Evolutionary conservation across 2,113 vertebrate species (phyloP).

Genomic region (Pogona vitticeps): DNA sequence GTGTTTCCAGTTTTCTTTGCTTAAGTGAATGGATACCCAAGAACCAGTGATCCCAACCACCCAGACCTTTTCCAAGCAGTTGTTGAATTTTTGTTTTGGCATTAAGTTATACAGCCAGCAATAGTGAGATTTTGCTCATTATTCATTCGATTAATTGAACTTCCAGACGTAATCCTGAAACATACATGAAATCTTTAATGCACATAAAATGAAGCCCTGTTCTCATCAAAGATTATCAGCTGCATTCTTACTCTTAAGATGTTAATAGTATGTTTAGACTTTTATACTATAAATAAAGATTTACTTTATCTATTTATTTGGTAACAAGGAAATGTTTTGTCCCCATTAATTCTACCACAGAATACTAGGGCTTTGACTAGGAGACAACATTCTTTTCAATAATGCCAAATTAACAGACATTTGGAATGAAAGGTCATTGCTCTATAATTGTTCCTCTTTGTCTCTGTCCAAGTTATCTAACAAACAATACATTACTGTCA

Average conservation of each 20-base stretch:
- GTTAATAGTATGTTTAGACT: background rate
- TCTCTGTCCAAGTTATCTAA: conserved; percentile 9
- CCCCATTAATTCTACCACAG: background rate
- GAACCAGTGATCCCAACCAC: no score
- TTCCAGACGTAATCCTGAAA: background rate
- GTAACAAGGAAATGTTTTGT: background rate
- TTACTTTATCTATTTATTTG: background rate
- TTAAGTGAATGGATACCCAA: background rate
- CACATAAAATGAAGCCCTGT: background rate
- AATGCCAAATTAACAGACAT: conserved; percentile 31
- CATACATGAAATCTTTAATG: background rate
- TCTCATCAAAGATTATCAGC: background rate
- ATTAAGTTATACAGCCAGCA: background rate
- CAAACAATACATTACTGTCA: background rate
- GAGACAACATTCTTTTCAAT: background rate
- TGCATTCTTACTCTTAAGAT: background rate
- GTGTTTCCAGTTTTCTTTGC: background rate
- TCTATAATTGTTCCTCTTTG: fast-evolving
- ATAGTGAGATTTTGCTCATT: background rate
- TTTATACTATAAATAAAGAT: conserved; percentile 41
- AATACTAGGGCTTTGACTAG: background rate
- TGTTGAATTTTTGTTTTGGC: background rate
- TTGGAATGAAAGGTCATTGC: conserved; percentile 45
- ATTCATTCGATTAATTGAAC: background rate
- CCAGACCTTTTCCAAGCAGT: background rate